A percentile compares a stretch with the other conserved stretches of the same genome.
These are phyloP conservation scores for Bombus terrestris DNA, from an alignment of 1,140 invertebrate genomes.

Conservation along the genomic window DNA sequence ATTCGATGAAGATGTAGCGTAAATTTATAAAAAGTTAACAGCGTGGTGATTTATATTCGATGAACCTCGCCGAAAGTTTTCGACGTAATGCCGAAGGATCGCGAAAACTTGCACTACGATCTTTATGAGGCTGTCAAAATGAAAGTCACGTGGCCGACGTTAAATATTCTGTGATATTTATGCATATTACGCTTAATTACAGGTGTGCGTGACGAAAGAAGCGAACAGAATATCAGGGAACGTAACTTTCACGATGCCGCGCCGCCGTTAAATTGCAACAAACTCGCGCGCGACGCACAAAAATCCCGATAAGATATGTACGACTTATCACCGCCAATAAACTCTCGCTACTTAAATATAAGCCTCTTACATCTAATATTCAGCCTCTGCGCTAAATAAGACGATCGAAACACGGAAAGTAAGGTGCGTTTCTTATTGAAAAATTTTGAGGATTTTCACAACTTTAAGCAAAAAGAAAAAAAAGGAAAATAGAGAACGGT, in stretches of 20 bases:
- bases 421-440: no score
- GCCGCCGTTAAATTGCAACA: neutral
- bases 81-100: neutral
- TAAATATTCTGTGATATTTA: constrained; percentile 20
- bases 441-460: no score
- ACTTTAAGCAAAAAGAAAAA: no score
- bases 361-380: no score
- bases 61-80: neutral
- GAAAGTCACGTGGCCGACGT: constrained; percentile 3
- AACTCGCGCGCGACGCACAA: neutral
- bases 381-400: no score
- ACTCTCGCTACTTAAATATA: neutral
- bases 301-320: neutral
- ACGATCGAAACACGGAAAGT: no score
- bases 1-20: neutral
- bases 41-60: neutral
- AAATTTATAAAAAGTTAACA: neutral
- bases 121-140: neutral
- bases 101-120: neutral
- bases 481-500: no score
- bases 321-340: neutral
- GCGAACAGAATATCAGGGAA: neutral
- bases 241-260: neutral
- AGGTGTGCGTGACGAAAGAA: constrained; percentile 26
- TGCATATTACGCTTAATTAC: constrained; percentile 31